phyloP scores from a whole-genome alignment of 2,888 invertebrate genomes.

The Aquatica leii region DNA sequence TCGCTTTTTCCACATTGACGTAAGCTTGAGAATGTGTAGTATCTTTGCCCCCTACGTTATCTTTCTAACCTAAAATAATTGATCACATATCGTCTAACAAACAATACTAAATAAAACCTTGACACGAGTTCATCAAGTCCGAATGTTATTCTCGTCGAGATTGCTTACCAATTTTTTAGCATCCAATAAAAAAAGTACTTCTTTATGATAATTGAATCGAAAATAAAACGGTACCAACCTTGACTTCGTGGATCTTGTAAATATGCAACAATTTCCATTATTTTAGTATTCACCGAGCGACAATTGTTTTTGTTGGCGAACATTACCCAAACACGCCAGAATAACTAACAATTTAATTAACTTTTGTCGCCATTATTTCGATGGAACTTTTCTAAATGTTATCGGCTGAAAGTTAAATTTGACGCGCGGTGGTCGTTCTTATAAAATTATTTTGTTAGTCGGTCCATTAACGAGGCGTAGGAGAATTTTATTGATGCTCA shows the following conservation, averaged over 20 bases:
- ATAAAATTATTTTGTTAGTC: slow-evolving; percentile 21
- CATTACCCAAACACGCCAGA: slow-evolving; percentile 25
- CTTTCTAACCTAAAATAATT: no score
- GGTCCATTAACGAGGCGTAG: slow-evolving; percentile 15
- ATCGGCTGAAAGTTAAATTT: slow-evolving; percentile 15
- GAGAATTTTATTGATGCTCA: slow-evolving; percentile 30
- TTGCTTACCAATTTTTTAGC: no score
- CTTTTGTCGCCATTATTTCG: slow-evolving; percentile 27
- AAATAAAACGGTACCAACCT: background rate
- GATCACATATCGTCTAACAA: no score
- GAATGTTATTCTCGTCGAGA: no score
- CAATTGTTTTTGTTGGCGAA: slow-evolving; percentile 35
- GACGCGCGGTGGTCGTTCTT: slow-evolving; percentile 11
- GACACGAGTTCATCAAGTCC: no score
- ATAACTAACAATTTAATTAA: slow-evolving; percentile 29
- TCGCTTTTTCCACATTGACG: no score
- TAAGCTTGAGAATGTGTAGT: no score
- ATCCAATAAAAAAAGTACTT: no score
- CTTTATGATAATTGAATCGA: no score
- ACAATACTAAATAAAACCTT: no score
- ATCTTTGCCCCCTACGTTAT: no score
- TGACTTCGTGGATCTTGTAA: slow-evolving; percentile 2
- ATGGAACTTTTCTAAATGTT: slow-evolving; percentile 2
- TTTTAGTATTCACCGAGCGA: slow-evolving; percentile 24
- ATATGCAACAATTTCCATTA: slow-evolving; percentile 9